Evolutionary conservation across 2,797 vertebrate species (phyloP), one percentile per base, ranked within the genome.

Genomic region (Intellagama lesueurii): DNA sequence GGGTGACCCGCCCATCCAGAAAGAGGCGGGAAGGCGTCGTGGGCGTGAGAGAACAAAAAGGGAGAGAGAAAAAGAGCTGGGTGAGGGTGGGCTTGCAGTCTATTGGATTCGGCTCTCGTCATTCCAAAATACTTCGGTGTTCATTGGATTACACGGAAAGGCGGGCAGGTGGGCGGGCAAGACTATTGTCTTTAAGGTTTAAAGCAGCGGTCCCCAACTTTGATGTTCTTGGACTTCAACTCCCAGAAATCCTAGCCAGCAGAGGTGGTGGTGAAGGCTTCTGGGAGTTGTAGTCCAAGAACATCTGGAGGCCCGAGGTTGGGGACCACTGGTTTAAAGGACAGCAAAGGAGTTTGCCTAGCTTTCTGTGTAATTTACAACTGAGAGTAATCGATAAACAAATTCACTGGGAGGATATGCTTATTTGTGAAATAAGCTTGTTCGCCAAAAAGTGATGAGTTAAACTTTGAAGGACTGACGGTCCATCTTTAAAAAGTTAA

Each of bases 151-250:
- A 52, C 1, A 19, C 1, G 0, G 1, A 9, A 1, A 12, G 56
- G 0, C 2, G 0, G 0, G 26, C 7, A 12, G 56, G 0, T 2
- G 0, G 0, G 26, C 7, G 11, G 16, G 64, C 0, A 0, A 11
- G 30, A 28, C 3, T 12, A 2, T 44, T 3, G 1, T 6, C 9
- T 60, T 44, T n/a, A 28, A 16, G 30, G 1, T 40, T 90, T 86
- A 90, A 56, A 12, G 12, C 52, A 52, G 52, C 5, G 52, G 52
- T 52, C 11, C n/a, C n/a, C n/a, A n/a, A n/a, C n/a, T n/a, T n/a
- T n/a, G n/a, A n/a, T n/a, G n/a, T n/a, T n/a, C n/a, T n/a, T n/a
- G n/a, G n/a, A n/a, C n/a, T n/a, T n/a, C n/a, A n/a, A n/a, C n/a
- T n/a, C n/a, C n/a, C n/a, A n/a, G n/a, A n/a, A n/a, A n/a, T n/a